A percentile compares a stretch with the other conserved stretches of the same genome.
These are phyloP conservation scores for Cephonodes hylas DNA, from an alignment of 2,888 invertebrate genomes.

Conservation along the genomic window DNA sequence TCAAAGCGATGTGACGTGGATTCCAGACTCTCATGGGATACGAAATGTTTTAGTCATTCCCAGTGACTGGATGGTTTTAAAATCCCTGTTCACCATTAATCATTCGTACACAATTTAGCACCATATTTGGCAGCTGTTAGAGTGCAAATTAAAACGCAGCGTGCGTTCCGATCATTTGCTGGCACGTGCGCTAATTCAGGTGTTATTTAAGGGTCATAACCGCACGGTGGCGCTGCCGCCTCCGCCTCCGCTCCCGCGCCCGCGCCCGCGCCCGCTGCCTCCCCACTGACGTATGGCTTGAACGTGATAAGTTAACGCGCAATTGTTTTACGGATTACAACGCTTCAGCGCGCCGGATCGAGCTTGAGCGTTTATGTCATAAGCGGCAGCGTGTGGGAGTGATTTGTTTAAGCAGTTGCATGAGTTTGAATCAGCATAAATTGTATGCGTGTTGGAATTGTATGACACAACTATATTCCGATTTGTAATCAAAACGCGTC, in stretches of 20 bases:
- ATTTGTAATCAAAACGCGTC: too few relatives aligned
- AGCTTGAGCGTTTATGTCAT: not conserved
- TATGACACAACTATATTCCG: too few relatives aligned
- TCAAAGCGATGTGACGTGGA: too few relatives aligned
- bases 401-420: not conserved
- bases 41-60: not conserved
- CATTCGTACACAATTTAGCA: not conserved
- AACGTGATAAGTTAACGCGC: conserved; percentile 10
- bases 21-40: not conserved
- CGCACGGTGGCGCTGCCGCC: not conserved
- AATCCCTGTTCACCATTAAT: not conserved
- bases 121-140: not conserved
- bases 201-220: conserved; percentile 55
- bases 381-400: not conserved
- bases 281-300: conserved; percentile 4
- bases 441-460: too few relatives aligned
- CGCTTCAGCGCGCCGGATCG: not conserved
- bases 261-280: not conserved
- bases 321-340: conserved; percentile 8
- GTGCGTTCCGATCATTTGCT: not conserved
- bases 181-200: conserved; percentile 58
- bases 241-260: not conserved
- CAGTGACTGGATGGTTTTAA: not conserved
- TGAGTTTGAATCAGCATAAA: too few relatives aligned
- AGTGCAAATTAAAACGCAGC: not conserved